Evolutionary conservation across 2,888 invertebrate species (phyloP).

Genomic region (Agrotis segetum): DNA sequence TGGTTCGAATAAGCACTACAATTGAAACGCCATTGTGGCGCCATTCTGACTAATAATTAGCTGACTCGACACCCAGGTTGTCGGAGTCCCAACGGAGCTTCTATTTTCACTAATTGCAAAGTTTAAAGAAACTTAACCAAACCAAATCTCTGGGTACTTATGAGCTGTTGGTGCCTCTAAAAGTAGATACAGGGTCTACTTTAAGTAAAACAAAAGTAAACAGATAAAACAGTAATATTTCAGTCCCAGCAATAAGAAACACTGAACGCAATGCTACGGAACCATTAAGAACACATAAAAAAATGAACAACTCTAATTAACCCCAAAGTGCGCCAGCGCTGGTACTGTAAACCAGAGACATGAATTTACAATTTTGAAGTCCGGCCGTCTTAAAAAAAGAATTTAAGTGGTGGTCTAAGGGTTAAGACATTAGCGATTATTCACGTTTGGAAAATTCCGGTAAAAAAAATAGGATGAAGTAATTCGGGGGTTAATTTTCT

Average conservation of each 20-base stretch:
- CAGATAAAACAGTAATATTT: constrained; percentile 37
- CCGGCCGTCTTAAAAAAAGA: constrained; percentile 50
- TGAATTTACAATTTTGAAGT: constrained; percentile 62
- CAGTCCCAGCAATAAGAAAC: constrained; percentile 47
- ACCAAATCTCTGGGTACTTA: too few species aligned
- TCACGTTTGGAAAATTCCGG: not conserved
- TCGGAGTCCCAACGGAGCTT: too few species aligned
- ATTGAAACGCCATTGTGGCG: too few species aligned
- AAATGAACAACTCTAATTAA: constrained; percentile 56
- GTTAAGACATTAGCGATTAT: not conserved
- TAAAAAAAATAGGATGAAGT: too few species aligned
- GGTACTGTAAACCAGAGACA: constrained; percentile 56
- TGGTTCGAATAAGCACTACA: too few species aligned
- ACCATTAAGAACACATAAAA: constrained; percentile 57
- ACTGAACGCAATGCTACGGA: constrained; percentile 38
- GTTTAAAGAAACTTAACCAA: too few species aligned
- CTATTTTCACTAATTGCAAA: too few species aligned
- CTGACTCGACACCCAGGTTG: too few species aligned
- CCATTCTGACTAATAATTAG: too few species aligned
- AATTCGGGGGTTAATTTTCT: too few species aligned
- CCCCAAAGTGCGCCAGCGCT: constrained; percentile 47
- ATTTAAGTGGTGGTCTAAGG: constrained; percentile 13
- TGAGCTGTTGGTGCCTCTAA: too few species aligned
- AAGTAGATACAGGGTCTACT: too few species aligned
- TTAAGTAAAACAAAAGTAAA: constrained; percentile 16